These are phyloP conservation scores for Drosophila miranda DNA, from an alignment of 1,140 invertebrate genomes.

Conservation along the genomic window DNA sequence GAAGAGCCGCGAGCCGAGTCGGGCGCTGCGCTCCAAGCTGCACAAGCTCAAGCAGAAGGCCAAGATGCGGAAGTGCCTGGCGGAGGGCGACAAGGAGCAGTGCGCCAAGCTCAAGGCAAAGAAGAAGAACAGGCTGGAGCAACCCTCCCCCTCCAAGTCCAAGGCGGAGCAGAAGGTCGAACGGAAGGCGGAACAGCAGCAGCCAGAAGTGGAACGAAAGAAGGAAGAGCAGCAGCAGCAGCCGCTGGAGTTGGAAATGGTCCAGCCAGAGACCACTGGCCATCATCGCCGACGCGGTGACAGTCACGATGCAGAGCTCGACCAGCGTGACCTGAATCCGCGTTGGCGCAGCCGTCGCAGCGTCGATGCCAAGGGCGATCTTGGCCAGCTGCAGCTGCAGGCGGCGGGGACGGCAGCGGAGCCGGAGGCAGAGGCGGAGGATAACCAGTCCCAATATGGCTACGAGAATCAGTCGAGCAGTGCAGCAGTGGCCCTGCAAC, in stretches of 20 bases:
- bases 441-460: conserved; percentile 9
- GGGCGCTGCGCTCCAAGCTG: conserved; percentile 65
- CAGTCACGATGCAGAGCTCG: conserved; percentile 78
- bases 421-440: conserved; percentile 7
- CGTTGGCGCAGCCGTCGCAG: conserved; percentile 63
- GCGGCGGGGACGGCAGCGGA: background rate
- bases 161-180: background rate
- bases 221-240: conserved; percentile 1
- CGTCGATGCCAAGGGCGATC: conserved; percentile 57
- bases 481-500: conserved; percentile 79
- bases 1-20: conserved; percentile 69
- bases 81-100: conserved; percentile 47
- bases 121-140: conserved; percentile 40
- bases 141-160: conserved; percentile 4
- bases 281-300: conserved; percentile 79
- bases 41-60: conserved; percentile 62
- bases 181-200: background rate
- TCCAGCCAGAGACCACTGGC: conserved; percentile 3
- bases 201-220: conserved; percentile 7
- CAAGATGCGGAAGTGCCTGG: conserved; percentile 43
- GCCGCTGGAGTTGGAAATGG: background rate
- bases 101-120: conserved; percentile 42
- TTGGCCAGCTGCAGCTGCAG: conserved; percentile 37
- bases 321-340: conserved; percentile 73
- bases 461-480: conserved; percentile 73